Evolutionary conservation across 2,113 vertebrate genomes (phyloP).

Genomic region (Platysternon megacephalum): DNA sequence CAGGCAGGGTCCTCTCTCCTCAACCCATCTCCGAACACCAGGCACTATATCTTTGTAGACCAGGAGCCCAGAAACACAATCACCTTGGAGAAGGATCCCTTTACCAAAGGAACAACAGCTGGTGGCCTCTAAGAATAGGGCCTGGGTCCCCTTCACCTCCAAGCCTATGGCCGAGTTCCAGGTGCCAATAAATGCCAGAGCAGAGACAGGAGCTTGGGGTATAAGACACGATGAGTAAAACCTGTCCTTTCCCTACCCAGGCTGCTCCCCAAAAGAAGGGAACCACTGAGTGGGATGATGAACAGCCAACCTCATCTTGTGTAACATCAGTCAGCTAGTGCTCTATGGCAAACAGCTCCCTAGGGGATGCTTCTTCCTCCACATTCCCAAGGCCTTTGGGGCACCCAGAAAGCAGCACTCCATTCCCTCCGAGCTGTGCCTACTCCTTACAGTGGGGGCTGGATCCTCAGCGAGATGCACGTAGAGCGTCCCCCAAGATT

Average conservation of each 20-base stretch:
- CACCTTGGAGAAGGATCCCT: neutral
- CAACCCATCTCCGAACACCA: neutral
- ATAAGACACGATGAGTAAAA: neutral
- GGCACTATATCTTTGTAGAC: neutral
- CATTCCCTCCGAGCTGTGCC: neutral
- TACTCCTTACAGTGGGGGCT: neutral
- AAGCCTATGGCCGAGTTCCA: neutral
- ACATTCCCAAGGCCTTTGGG: neutral
- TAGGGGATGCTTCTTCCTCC: neutral
- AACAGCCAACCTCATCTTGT: neutral
- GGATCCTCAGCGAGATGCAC: neutral
- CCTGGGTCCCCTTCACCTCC: neutral
- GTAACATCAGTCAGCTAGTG: neutral
- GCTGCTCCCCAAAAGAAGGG: neutral
- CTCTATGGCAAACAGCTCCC: neutral
- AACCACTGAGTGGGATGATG: neutral
- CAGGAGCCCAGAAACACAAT: neutral
- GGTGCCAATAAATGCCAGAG: neutral
- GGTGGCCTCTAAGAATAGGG: neutral
- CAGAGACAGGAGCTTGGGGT: neutral
- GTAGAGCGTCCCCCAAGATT: neutral
- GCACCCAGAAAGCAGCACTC: neutral
- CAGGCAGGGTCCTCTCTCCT: neutral
- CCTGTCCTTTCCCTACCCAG: neutral
- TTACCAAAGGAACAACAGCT: neutral